phyloP scores from a whole-genome alignment of 2,888 invertebrate genomes.

The Merodon equestris region DNA sequence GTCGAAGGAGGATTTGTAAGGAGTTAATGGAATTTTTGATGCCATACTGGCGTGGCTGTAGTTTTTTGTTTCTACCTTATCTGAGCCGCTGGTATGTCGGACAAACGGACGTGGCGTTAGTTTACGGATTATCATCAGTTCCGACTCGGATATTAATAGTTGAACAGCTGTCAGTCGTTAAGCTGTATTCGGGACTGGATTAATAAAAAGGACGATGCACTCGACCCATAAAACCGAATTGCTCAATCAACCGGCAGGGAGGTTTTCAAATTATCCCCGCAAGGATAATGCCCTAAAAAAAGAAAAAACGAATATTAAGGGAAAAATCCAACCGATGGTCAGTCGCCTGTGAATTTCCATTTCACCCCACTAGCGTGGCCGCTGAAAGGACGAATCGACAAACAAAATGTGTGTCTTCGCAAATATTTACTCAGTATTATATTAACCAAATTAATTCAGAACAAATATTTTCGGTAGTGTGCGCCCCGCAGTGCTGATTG shows the following conservation, averaged over 20 bases:
- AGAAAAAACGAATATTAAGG: too few relatives aligned
- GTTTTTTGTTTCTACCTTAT: background rate
- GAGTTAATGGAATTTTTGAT: constrained; percentile 67
- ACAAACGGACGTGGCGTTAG: too few relatives aligned
- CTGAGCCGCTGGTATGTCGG: background rate
- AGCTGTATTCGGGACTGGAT: too few relatives aligned
- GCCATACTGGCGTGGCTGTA: background rate
- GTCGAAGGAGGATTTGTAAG: constrained; percentile 36
- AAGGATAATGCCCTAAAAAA: too few relatives aligned
- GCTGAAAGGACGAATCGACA: background rate
- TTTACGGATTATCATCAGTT: constrained; percentile 28
- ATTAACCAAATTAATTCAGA: constrained; percentile 62
- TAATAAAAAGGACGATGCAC: too few relatives aligned
- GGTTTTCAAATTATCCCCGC: too few relatives aligned
- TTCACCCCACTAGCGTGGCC: too few relatives aligned
- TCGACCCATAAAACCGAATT: too few relatives aligned
- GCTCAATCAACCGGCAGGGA: too few relatives aligned
- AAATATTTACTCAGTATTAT: constrained; percentile 52
- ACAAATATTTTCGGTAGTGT: constrained; percentile 45
- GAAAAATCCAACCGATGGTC: too few relatives aligned
- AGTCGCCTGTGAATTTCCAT: too few relatives aligned
- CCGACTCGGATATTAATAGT: background rate
- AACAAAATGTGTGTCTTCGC: constrained; percentile 2
- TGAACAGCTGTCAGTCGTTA: background rate
- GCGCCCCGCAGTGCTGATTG: too few relatives aligned